Evolutionary conservation across 2,797 vertebrate genomes (phyloP), one percentile per base, ranked within the genome.

Genomic region (Enteromius treurensis): DNA sequence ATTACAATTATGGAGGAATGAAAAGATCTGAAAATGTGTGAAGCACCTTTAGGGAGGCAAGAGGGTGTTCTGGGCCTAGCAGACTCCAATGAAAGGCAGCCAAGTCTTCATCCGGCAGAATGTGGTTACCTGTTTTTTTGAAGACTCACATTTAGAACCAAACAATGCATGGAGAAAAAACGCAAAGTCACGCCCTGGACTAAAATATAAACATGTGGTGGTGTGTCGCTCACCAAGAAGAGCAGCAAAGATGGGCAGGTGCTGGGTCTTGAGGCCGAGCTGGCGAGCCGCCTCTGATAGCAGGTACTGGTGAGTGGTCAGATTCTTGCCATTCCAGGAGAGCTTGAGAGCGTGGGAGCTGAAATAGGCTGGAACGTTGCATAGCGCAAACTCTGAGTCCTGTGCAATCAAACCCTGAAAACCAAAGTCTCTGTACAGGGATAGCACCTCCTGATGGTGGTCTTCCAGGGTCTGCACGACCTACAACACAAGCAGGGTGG

Each of bases 31-130:
- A 32, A 69, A 78, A 34, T 23, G 70, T 19, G 17, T 32, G 1
- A 58, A 67, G 51, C 15, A 98, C 97, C 96, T 98, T 97, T 86
- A 98, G 95, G 76, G 97, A 98, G 91, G 96, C 96, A 85, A 97
- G 94, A 71, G 96, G 97, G 91, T 98, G 97, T 91, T 98, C 96
- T 92, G 97, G 97, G 93, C 97, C 96, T 90, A 98, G 93, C 80
- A 98, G 94, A 91, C 96, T 97, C 97, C 97, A 97, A 90, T 97
- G 96, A 94, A 97, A 98, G 92, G 96, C 96, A 91, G 96, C 97
- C 92, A 98, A 93, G 91, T 98, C 97, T 91, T 98, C 96, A 92
- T 98, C 97, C 91, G 97, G 96, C 92, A 98, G 94, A 94, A 98
- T 97, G 92, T 97, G 97, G 90, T 97, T 97, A 89, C 96, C 96